Evolutionary conservation across 2,113 vertebrate species (phyloP).

Genomic region (Oceanites oceanicus): DNA sequence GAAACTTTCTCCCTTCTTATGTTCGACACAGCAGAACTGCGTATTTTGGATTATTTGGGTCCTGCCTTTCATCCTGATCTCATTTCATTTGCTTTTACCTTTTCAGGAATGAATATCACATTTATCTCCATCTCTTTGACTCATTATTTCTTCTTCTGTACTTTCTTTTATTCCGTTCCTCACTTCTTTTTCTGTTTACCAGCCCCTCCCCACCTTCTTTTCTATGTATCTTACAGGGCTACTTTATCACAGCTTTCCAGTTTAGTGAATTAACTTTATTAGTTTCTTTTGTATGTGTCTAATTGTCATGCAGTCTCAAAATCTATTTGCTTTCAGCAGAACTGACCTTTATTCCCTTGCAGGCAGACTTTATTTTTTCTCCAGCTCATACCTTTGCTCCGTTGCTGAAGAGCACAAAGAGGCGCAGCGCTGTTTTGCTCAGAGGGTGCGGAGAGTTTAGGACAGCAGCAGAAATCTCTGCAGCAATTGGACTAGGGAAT

Average conservation of each 20-base stretch:
- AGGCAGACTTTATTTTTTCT: background rate
- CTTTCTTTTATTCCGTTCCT: background rate
- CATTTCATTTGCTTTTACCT: background rate
- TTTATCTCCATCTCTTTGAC: slow-evolving; percentile 24
- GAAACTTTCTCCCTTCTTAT: background rate
- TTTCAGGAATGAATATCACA: background rate
- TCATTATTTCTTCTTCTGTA: background rate
- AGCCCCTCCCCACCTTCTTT: background rate
- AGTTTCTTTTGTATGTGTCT: slow-evolving; percentile 54
- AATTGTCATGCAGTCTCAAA: slow-evolving; percentile 56
- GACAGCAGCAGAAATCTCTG: background rate
- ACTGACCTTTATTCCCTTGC: slow-evolving; percentile 46
- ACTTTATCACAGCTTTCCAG: slow-evolving; percentile 18
- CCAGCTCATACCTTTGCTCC: background rate
- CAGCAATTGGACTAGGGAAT: background rate
- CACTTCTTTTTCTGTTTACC: slow-evolving; percentile 16
- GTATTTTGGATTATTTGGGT: background rate
- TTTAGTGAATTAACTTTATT: slow-evolving; percentile 61
- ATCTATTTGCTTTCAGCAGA: slow-evolving; percentile 58
- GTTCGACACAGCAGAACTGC: background rate
- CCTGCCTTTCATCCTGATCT: slow-evolving; percentile 12
- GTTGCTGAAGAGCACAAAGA: background rate
- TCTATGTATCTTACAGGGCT: background rate
- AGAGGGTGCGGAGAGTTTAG: background rate
- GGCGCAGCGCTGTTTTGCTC: background rate